Evolutionary conservation across 2,888 invertebrate genomes (phyloP), one percentile per base, ranked within the genome.

Genomic region (Lamproptera curius): DNA sequence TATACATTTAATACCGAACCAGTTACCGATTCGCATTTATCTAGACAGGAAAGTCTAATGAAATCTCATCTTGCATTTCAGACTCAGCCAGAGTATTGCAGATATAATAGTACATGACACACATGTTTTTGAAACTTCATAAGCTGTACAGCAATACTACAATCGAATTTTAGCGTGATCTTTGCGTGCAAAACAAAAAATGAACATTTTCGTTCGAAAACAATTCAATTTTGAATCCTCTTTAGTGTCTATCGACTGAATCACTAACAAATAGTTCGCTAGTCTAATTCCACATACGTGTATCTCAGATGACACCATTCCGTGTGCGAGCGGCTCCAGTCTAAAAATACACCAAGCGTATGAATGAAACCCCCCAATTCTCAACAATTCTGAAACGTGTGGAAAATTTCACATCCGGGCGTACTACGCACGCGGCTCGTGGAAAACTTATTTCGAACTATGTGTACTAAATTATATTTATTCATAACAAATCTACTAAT

Each of bases 351-450:
- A 68, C 59, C 61, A 55, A 20, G 58, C 67, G 67, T 67, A 67
- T 69, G 65, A 65, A 64, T 56, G 56, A 54, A 56, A 61, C 68
- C 65, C 67, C 63, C 62, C 52, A 50, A 61, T 64, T 62, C 63
- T 61, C 58, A 56, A 66, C 68, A 68, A 65, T 70, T 68, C 69
- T 71, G 64, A 60, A 63, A 61, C 62, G 61, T 51, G 68, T 79
- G 85, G 86, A 86, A 86, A 84, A 72, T 85, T 86, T 82, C 61
- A 73, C 71, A 77, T 82, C 80, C 73, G 76, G 54, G n/a, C 48
- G 33, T 47, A 15, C 48, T 40, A n/a, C 52, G 48, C n/a, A n/a
- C 20, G 20, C 20, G 20, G 31, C 38, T 43, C 42, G 43, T 39
- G 48, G 48, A 48, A 48, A 43, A 34, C 48, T 48, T 48, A 43